Evolutionary conservation across 2,888 invertebrate genomes (phyloP).

Genomic region (Meandrusa payeni): DNA sequence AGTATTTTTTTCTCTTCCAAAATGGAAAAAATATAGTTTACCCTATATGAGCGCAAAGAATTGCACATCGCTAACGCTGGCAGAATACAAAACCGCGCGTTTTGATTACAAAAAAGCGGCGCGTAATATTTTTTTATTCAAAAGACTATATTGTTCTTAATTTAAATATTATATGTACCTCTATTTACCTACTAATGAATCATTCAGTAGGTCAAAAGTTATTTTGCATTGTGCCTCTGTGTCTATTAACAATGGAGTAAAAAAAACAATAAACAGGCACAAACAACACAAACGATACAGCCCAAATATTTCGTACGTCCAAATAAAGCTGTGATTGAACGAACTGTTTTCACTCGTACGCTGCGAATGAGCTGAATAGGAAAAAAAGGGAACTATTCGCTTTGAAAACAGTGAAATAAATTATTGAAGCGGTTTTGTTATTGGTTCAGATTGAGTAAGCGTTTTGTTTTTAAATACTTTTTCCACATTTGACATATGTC

Average conservation of each 20-base stretch:
- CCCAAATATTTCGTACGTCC: slow-evolving; percentile 22
- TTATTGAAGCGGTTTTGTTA: slow-evolving; percentile 10
- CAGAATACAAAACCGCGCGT: background rate
- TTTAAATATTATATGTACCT: background rate
- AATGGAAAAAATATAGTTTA: too few species aligned
- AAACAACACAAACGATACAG: slow-evolving; percentile 21
- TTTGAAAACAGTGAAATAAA: slow-evolving; percentile 5
- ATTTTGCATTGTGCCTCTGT: slow-evolving; percentile 13
- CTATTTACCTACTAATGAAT: slow-evolving; percentile 12
- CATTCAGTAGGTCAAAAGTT: slow-evolving; percentile 21
- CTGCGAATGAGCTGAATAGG: slow-evolving; percentile 17
- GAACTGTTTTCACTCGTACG: slow-evolving; percentile 21
- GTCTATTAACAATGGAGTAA: slow-evolving; percentile 17
- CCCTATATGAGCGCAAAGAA: too few species aligned
- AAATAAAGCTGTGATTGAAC: slow-evolving; percentile 23
- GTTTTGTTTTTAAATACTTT: too few species aligned
- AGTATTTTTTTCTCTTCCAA: too few species aligned
- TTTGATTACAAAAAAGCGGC: background rate
- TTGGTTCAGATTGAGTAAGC: background rate
- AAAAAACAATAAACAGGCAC: slow-evolving; percentile 17
- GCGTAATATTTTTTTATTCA: background rate
- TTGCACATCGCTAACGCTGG: too few species aligned
- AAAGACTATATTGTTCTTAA: slow-evolving; percentile 7
- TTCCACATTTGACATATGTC: too few species aligned
- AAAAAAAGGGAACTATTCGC: slow-evolving; percentile 12